Conservation (phyloP, 1,140 invertebrate species). For the Drosophila ananassae region DNA sequence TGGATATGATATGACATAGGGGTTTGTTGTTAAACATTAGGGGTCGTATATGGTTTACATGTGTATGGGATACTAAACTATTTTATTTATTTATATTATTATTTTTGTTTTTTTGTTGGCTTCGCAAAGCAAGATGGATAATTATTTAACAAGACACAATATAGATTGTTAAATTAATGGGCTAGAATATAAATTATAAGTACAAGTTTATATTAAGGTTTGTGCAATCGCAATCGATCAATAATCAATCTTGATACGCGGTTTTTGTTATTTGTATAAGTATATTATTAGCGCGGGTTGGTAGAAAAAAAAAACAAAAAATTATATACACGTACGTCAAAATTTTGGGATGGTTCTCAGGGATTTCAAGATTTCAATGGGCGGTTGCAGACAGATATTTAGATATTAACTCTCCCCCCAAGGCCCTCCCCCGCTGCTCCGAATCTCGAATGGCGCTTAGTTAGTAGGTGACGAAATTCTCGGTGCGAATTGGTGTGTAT, state of each 20-base stretch:
- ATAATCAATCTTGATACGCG: conserved; percentile 38
- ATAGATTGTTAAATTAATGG: conserved; percentile 50
- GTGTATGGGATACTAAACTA: conserved; percentile 39
- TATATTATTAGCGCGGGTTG: conserved; percentile 49
- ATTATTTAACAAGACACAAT: conserved; percentile 38
- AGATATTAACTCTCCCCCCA: conserved; percentile 3
- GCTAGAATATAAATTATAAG: conserved; percentile 51
- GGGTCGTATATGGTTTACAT: conserved; percentile 19
- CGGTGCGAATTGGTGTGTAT: conserved; percentile 18
- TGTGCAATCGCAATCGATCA: conserved; percentile 69
- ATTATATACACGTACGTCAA: conserved; percentile 84
- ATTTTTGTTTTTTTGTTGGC: conserved; percentile 15
- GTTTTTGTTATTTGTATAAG: conserved; percentile 53
- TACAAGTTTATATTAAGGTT: conserved; percentile 49
- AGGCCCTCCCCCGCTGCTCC: conserved; percentile 5
- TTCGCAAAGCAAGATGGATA: conserved; percentile 37
- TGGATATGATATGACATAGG: conserved; percentile 30
- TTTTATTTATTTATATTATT: neutral
- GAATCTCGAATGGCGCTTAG: conserved; percentile 39
- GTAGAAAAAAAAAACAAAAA: conserved; percentile 60
- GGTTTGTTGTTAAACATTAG: conserved; percentile 41
- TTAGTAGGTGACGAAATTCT: conserved; percentile 46
- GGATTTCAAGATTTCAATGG: conserved; percentile 10
- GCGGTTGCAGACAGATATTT: neutral
- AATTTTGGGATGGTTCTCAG: conserved; percentile 52